Evolutionary conservation across 2,113 vertebrate species (phyloP), one percentile per base, ranked within the genome.

Genomic region (Ursus arctos): DNA sequence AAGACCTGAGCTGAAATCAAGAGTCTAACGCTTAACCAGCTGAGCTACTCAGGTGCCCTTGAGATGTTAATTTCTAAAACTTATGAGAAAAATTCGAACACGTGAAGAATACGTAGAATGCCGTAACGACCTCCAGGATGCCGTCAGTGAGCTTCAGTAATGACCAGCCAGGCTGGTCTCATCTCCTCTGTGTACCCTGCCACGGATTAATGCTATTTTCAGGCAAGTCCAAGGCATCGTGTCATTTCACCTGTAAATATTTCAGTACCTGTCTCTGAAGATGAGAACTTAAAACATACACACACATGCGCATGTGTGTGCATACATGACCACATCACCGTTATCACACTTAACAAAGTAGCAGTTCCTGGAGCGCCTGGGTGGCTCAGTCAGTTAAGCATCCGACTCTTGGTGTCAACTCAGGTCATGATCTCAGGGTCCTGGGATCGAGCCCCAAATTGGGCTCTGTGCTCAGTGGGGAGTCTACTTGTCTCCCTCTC

Each of bases 61-160:
- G 43, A 69, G 83, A 8, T 36, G 14, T 67, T 89, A 7, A 33
- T 79, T 91, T 53, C 67, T 83, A 43, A 51, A 63, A 43, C 43
- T 95, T 81, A 0, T 0, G 47, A 6, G 21, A 93, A 40, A 40
- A 57, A 7, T 15, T 19, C 40, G 67, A 31, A n/a, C 5, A 55
- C 22, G 0, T 9, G 0, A 7, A 51, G 59, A 22, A 40, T 4
- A 2, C 0, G 0, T 19, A 15, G 31, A n/a, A 2, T 4, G 65
- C 24, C 0, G 0, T 5, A 15, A 1, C 4, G 10, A 13, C 13
- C 26, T 53, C 13, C 26, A 13, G 2, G 8, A 0, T 11, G 4
- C 15, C 43, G 0, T 14, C n/a, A 12, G 13, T 28, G 22, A 12
- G 51, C 89, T 1, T 55, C 9, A 2, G 2, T 57, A 21, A 2